Percentiles rank a stretch among this genome's conserved stretches.
Conservation (phyloP, 2,113 vertebrate genomes). For the Vulpes vulpes region DNA sequence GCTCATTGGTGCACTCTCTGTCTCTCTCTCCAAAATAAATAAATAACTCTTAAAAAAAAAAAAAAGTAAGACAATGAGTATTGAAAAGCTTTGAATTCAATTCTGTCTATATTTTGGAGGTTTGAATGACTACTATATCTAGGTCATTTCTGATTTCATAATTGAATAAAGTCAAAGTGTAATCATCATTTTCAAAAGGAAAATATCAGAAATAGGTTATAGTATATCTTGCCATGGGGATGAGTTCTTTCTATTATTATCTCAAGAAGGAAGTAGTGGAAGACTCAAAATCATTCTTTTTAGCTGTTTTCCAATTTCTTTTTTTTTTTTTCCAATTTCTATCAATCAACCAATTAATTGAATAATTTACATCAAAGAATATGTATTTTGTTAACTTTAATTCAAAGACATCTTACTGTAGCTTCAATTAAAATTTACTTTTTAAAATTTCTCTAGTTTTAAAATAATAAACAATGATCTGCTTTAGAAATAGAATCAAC, state of each 20-base stretch:
- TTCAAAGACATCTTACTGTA: not conserved
- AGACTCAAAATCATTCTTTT: constrained; percentile 32
- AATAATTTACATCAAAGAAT: constrained; percentile 18
- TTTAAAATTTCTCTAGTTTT: not conserved
- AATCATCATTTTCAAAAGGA: not conserved
- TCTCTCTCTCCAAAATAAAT: not conserved
- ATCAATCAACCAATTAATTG: not conserved
- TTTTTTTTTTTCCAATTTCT: not conserved
- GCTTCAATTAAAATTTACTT: not conserved
- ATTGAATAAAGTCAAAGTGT: not conserved
- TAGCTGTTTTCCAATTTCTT: not conserved
- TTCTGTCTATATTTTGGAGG: not conserved
- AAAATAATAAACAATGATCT: constrained; percentile 2
- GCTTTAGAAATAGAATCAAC: not conserved
- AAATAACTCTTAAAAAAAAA: not conserved
- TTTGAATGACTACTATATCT: not conserved
- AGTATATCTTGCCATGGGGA: not conserved
- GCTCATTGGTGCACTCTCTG: not conserved
- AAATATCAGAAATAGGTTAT: not conserved
- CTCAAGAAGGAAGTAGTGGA: not conserved
- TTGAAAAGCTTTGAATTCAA: constrained; percentile 5
- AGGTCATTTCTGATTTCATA: not conserved
- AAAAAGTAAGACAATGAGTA: not conserved
- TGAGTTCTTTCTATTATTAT: not conserved
- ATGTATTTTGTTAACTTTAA: not conserved